phyloP scores from a whole-genome alignment of 2,113 vertebrate genomes.

The Vimba vimba region DNA sequence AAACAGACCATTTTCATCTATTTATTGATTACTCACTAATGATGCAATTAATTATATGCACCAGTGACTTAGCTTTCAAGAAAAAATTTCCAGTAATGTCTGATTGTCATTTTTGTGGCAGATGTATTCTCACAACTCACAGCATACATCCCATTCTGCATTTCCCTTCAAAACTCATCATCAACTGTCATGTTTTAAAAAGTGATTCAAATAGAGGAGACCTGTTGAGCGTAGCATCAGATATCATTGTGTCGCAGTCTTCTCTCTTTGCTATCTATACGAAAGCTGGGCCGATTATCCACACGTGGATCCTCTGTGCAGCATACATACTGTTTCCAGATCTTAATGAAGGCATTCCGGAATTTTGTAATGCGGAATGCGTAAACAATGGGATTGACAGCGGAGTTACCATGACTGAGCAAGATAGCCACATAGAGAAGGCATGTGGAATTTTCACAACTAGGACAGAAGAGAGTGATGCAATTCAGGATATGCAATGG shows the following conservation, averaged over 20 bases:
- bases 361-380: constrained; percentile 97
- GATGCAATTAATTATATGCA: background rate
- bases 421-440: constrained; percentile 89
- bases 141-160: background rate
- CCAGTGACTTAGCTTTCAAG: background rate
- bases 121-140: background rate
- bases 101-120: background rate
- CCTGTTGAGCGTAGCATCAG: constrained; percentile 38
- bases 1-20: constrained; percentile 21
- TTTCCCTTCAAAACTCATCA: background rate
- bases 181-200: background rate
- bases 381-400: constrained; percentile 95
- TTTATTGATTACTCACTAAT: constrained; percentile 9
- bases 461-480: constrained; percentile 87
- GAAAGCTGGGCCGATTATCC: constrained; percentile 66
- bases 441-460: constrained; percentile 67
- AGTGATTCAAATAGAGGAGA: background rate
- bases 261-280: constrained; percentile 59
- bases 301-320: constrained; percentile 70
- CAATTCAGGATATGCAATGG: constrained; percentile 93
- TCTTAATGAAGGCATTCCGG: constrained; percentile 86
- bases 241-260: constrained; percentile 65
- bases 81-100: background rate
- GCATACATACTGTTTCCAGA: constrained; percentile 91
- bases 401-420: constrained; percentile 92